Percentiles rank a stretch among this genome's conserved stretches.
Conservation (phyloP, 2,888 invertebrate species). For the Amblyjoppa proteus region DNA sequence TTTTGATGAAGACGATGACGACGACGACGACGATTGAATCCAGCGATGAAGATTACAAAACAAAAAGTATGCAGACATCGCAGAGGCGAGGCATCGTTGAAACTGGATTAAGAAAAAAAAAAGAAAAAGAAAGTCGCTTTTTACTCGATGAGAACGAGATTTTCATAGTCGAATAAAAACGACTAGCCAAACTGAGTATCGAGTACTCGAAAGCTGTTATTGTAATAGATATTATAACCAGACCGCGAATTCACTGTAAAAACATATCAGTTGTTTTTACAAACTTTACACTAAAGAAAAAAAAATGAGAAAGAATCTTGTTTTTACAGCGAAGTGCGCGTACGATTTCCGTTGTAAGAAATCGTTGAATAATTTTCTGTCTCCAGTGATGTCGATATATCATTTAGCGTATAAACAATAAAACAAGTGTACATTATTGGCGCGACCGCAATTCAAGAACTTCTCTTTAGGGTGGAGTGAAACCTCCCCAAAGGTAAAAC, state of each 20-base stretch:
- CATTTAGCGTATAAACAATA: not conserved
- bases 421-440: not conserved
- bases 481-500: no score
- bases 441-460: not conserved
- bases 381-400: not conserved
- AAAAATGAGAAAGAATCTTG: not conserved
- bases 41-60: not conserved
- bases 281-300: not conserved
- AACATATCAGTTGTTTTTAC: not conserved
- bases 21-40: constrained; percentile 45
- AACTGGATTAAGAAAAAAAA: not conserved
- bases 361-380: not conserved
- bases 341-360: not conserved
- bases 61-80: not conserved
- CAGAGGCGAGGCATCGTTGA: not conserved
- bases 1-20: constrained; percentile 59
- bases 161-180: not conserved
- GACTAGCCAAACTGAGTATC: constrained; percentile 10
- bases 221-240: not conserved
- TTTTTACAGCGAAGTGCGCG: not conserved
- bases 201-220: not conserved
- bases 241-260: not conserved
- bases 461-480: not conserved
- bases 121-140: not conserved
- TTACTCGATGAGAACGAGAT: not conserved